Base-by-base conservation (phyloP, 2,888 invertebrate species). In the Drosophila subsilvestris region DNA sequence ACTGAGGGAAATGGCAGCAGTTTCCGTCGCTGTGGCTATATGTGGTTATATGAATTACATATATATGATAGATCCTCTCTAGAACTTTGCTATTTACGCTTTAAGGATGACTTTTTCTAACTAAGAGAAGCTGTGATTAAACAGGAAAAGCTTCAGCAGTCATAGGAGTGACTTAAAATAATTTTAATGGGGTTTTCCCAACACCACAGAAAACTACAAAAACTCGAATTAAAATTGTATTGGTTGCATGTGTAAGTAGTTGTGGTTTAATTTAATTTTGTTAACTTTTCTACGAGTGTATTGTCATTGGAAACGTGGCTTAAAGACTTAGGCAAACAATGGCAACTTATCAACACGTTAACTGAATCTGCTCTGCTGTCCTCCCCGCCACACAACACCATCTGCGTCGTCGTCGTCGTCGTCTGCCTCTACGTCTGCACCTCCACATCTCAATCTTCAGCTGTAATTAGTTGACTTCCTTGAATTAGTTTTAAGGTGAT, bases 401-500 rank as follows among this genome's bases (percentile, higher is more conserved):
- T 22, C 22, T 22, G 22, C 22, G 22, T 3, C 22, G 22, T 22
- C 2, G 20, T 2, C 20, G 20, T 20, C 20, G 20, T 20, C 20
- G 20, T 20, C 20, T 1, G 0, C 20, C 3, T 20, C 4, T 22
- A 25, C 44, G 9, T 10, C 44, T 17, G 44, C 18, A 10, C 44
- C 44, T 17, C 8, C 44, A 37, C 62, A 44, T 37, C 20, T 7
- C 18, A 2, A 20, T 8, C 45, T 51, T 20, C 43, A 22, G 18
- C n/a, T 25, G 29, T 62, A 54, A 61, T 69, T 70, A 69, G 66
- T 66, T 66, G 60, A 69, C 60, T 69, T 68, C 63, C 63, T 57
- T 44, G 65, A 73, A 73, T 71, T 71, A 71, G 74, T 71, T 71
- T 71, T 73, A 71, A 66, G 66, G 66, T 66, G 66, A 66, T 66